Base-by-base conservation (phyloP, 2,888 invertebrate species). In the Agrotis puta region DNA sequence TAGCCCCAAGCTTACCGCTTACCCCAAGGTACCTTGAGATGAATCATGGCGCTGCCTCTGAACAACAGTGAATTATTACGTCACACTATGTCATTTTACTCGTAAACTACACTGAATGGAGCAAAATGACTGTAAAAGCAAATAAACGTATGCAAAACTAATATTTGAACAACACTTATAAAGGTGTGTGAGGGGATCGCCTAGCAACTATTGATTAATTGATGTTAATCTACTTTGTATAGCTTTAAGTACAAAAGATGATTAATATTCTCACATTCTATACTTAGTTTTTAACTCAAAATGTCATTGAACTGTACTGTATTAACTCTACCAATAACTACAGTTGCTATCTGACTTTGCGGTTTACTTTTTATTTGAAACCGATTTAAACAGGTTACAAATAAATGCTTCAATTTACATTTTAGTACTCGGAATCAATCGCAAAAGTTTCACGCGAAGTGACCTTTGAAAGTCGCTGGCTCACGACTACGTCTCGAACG, bases 391-490 rank as follows among this genome's bases (percentile, higher is more conserved):
- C 45, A 53, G 39, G 22, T 50, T 43, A 51, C 3, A 18, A 13
- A 45, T 59, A 50, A 57, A 59, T 24, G 50, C 3, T 51, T 14
- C 14, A 58, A 68, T 74, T 50, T 33, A 9, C n/a, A 75, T 48
- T 61, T 50, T 43, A 53, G 59, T 58, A 57, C n/a, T 47, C 20
- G 11, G 61, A 64, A 70, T 50, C 20, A 43, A 27, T 51, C 54
- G 63, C 45, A 57, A 73, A 68, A 67, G 54, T 81, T 81, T 67
- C 77, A 51, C 53, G 74, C 53, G 64, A 57, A 27, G 50, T 83
- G 79, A 85, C 76, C 83, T 85, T 77, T 81, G 63, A 70, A 73
- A 70, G 69, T 59, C 64, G 64, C 27, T 68, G 64, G 48, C 51
- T 64, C 51, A 64, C 68, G 57, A 64, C 70, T 45, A 74, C 54